phyloP scores from a whole-genome alignment of 1,140 invertebrate genomes.

The Bemisia tabaci region DNA sequence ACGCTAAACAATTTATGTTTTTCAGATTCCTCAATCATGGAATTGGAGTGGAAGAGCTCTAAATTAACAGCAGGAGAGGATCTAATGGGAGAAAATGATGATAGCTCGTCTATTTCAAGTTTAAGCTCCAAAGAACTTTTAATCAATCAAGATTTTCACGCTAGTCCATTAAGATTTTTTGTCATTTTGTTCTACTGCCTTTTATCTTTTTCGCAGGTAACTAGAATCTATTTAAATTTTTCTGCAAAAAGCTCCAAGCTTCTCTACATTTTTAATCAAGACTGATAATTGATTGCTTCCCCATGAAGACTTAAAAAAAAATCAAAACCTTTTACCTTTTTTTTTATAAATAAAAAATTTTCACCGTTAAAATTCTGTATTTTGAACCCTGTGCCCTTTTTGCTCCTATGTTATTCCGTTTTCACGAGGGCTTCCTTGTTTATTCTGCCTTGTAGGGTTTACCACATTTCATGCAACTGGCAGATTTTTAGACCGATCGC shows the following conservation, averaged over 20 bases:
- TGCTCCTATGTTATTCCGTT: not conserved
- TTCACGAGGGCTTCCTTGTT: too few species aligned
- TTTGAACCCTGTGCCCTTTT: not conserved
- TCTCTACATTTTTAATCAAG: not conserved
- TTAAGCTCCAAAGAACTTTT: not conserved
- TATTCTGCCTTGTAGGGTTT: too few species aligned
- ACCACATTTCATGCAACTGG: too few species aligned
- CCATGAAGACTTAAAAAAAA: too few species aligned
- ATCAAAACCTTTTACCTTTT: not conserved
- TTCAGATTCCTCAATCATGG: too few species aligned
- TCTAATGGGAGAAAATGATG: too few species aligned
- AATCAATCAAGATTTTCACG: not conserved
- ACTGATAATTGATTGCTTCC: not conserved
- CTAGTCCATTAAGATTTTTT: not conserved
- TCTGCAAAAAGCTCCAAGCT: not conserved
- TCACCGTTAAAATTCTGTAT: not conserved
- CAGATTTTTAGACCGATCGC: too few species aligned
- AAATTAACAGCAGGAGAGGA: too few species aligned
- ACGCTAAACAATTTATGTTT: too few species aligned
- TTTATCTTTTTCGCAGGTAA: conserved; percentile 4
- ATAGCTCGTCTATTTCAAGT: not conserved
- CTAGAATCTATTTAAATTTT: not conserved
- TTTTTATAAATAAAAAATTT: not conserved
- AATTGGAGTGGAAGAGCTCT: too few species aligned
- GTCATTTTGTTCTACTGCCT: not conserved